phyloP scores from a whole-genome alignment of 92 coral and sea anemone species.

The Parazoanthus swiftii region DNA sequence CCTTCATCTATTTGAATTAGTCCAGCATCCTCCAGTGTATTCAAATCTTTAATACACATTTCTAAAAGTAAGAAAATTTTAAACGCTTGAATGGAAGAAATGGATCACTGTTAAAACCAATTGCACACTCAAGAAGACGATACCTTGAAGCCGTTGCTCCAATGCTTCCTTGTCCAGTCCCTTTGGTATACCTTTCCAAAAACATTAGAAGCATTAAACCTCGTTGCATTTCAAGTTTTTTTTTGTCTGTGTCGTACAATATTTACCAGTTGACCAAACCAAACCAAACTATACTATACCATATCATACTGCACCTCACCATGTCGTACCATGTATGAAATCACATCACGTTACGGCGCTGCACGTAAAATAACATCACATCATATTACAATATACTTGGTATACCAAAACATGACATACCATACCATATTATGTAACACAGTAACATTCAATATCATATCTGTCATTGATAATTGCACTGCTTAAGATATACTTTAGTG shows the following conservation, averaged over 20 bases:
- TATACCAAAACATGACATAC: background rate
- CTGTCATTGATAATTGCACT: no score
- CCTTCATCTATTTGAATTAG: slow-evolving; percentile 94
- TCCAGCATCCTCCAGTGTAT: slow-evolving; percentile 79
- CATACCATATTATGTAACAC: background rate
- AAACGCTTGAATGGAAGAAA: background rate
- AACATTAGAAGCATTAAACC: background rate
- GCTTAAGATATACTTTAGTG: no score
- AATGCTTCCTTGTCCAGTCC: slow-evolving; percentile 83
- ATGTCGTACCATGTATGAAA: no score
- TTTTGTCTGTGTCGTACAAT: background rate
- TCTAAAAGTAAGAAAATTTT: slow-evolving; percentile 45
- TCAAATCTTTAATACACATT: slow-evolving; percentile 83
- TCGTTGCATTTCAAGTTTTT: no score
- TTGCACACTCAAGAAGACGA: background rate
- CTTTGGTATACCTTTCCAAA: slow-evolving; percentile 79
- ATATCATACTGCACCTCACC: no score
- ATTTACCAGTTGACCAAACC: background rate
- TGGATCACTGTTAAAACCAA: background rate
- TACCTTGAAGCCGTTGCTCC: slow-evolving; percentile 96
- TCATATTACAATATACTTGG: background rate
- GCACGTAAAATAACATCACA: background rate
- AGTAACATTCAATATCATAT: no score
- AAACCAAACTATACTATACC: no score
- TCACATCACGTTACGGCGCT: background rate